These are phyloP conservation scores for Amphiprion percula DNA, from an alignment of 2,113 vertebrate species.

Conservation along the genomic window DNA sequence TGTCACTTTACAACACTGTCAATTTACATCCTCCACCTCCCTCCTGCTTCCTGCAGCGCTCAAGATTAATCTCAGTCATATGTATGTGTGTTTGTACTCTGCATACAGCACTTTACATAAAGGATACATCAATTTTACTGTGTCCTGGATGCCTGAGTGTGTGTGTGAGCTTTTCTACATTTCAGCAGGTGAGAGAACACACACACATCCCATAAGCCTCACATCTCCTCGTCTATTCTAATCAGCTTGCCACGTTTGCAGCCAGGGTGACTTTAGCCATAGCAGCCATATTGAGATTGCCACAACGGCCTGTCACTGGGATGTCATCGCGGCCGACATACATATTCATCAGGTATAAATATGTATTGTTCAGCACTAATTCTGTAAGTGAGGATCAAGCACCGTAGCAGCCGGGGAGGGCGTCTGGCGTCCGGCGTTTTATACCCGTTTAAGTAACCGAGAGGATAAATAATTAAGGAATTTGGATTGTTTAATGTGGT, in stretches of 20 bases:
- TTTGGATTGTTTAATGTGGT: neutral
- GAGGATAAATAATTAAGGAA: neutral
- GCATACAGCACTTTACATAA: slow-evolving; percentile 84
- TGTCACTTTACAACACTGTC: slow-evolving; percentile 81
- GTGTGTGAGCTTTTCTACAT: slow-evolving; percentile 61
- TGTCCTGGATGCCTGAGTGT: slow-evolving; percentile 50
- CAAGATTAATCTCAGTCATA: slow-evolving; percentile 82
- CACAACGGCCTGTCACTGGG: slow-evolving; percentile 66
- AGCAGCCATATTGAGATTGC: slow-evolving; percentile 73
- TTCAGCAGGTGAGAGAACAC: slow-evolving; percentile 63
- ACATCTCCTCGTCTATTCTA: slow-evolving; percentile 70
- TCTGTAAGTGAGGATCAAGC: slow-evolving; percentile 54
- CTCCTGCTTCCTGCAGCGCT: slow-evolving; percentile 49
- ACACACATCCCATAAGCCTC: slow-evolving; percentile 1
- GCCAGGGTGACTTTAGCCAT: slow-evolving; percentile 81
- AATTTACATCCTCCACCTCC: slow-evolving; percentile 78
- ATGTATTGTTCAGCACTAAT: slow-evolving; percentile 74
- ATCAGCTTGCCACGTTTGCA: slow-evolving; percentile 72
- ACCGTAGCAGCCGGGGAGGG: neutral
- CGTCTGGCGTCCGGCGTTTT: slow-evolving; percentile 27
- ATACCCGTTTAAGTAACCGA: slow-evolving; percentile 19
- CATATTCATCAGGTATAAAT: slow-evolving; percentile 80
- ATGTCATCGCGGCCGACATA: slow-evolving; percentile 66
- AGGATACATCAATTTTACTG: slow-evolving; percentile 84
- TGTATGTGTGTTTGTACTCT: slow-evolving; percentile 81